These are phyloP conservation scores for Arbacia lixula DNA, from an alignment of 53 echinoderm and acorn worm genomes.

Conservation along the genomic window DNA sequence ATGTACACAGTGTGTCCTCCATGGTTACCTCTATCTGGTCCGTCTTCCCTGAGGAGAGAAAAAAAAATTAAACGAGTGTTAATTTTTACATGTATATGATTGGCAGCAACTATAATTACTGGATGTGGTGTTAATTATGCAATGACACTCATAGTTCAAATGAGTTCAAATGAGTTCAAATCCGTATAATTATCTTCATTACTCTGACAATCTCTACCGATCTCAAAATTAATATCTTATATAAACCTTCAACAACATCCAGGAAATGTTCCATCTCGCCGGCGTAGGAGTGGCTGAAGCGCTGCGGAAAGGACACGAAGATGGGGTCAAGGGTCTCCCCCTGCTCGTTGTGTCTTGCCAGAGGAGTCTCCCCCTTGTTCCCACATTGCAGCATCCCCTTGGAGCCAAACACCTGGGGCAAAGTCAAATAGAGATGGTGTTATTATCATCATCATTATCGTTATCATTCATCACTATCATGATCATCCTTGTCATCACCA, in stretches of 20 bases:
- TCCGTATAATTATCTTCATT: no score
- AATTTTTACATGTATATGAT: no score
- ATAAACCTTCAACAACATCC: conserved; percentile 74
- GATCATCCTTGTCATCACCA: not conserved
- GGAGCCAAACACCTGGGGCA: conserved; percentile 61
- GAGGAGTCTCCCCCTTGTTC: conserved; percentile 49
- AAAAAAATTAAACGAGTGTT: not conserved
- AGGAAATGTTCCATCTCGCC: conserved; percentile 86
- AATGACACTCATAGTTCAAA: no score
- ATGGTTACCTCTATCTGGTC: conserved; percentile 57
- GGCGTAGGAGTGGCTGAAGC: conserved; percentile 77
- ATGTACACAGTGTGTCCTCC: conserved; percentile 66
- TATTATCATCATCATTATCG: not conserved
- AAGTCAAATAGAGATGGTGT: no score
- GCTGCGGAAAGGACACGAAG: conserved; percentile 73
- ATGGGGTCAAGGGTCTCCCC: conserved; percentile 49
- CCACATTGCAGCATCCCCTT: conserved; percentile 65
- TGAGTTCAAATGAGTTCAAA: no score
- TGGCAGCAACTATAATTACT: no score
- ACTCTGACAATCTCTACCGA: no score
- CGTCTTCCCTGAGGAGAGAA: conserved; percentile 60
- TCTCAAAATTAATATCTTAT: no score
- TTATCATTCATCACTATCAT: not conserved
- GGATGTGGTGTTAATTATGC: no score
- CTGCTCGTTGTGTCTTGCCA: conserved; percentile 34